A percentile compares a stretch with the other conserved stretches of the same genome.
Conservation (phyloP, 2,888 invertebrate species). For the Caenorhabditis panamensis region DNA sequence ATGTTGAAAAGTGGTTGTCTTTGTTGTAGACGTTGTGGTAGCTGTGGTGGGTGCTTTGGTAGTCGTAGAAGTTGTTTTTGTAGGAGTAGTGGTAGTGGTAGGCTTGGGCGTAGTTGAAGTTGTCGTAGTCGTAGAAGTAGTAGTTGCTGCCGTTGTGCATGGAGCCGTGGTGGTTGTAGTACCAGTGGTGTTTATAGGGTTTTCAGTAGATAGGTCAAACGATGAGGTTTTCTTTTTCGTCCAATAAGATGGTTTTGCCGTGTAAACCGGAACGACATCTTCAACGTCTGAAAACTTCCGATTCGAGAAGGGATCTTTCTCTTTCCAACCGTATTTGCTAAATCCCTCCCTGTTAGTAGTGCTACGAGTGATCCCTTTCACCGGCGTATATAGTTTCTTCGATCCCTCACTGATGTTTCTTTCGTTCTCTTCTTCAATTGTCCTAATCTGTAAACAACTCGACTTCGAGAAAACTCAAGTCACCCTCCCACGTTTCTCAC, state of each 20-base stretch:
- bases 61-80: slow-evolving; percentile 13
- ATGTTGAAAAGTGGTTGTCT: neutral
- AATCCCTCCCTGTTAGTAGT: neutral
- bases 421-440: slow-evolving; percentile 13
- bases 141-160: slow-evolving; percentile 16
- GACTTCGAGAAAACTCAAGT: neutral
- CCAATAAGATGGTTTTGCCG: slow-evolving; percentile 16
- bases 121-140: neutral
- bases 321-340: slow-evolving; percentile 27
- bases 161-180: neutral
- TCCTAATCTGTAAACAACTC: neutral
- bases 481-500: slow-evolving; percentile 10
- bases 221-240: slow-evolving; percentile 15
- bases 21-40: slow-evolving; percentile 16
- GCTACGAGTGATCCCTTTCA: neutral
- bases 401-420: slow-evolving; percentile 3
- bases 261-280: slow-evolving; percentile 14
- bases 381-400: slow-evolving; percentile 25
- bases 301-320: slow-evolving; percentile 26
- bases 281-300: slow-evolving; percentile 47
- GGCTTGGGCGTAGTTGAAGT: slow-evolving; percentile 2
- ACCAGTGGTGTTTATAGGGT: too few relatives aligned
- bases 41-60: slow-evolving; percentile 1
- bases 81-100: neutral
- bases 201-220: neutral